Evolutionary conservation across 2,888 invertebrate species (phyloP).

Genomic region (Epirrita christyi): DNA sequence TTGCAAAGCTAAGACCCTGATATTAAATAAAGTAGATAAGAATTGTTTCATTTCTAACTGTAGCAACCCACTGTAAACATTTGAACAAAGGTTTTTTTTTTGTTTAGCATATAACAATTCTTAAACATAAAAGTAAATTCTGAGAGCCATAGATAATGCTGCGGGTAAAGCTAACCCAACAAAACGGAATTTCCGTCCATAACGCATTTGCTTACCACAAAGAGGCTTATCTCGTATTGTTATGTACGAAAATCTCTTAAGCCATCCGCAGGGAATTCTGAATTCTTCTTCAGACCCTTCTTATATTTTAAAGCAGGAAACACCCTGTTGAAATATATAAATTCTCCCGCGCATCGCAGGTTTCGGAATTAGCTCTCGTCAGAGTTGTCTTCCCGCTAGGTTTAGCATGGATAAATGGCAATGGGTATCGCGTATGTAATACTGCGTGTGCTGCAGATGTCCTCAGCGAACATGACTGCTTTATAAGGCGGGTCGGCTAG

Average conservation of each 20-base stretch:
- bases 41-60: no score
- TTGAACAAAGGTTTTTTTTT: no score
- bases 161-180: conserved; percentile 9
- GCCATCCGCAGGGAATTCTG: neutral
- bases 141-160: conserved; percentile 8
- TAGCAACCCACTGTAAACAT: no score
- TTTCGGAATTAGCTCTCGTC: no score
- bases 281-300: neutral
- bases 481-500: no score
- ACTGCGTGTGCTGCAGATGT: no score
- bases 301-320: neutral
- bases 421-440: no score
- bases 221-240: conserved; percentile 33
- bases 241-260: conserved; percentile 28
- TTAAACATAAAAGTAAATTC: conserved; percentile 10
- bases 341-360: no score
- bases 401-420: no score
- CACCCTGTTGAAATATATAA: neutral
- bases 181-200: conserved; percentile 34
- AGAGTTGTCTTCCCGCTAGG: no score
- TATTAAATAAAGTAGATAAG: neutral
- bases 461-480: no score
- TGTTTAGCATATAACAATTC: neutral
- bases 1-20: neutral
- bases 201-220: conserved; percentile 34